These are phyloP conservation scores for Bathynomus jamesi DNA, from an alignment of 1,140 invertebrate genomes.

Conservation along the genomic window DNA sequence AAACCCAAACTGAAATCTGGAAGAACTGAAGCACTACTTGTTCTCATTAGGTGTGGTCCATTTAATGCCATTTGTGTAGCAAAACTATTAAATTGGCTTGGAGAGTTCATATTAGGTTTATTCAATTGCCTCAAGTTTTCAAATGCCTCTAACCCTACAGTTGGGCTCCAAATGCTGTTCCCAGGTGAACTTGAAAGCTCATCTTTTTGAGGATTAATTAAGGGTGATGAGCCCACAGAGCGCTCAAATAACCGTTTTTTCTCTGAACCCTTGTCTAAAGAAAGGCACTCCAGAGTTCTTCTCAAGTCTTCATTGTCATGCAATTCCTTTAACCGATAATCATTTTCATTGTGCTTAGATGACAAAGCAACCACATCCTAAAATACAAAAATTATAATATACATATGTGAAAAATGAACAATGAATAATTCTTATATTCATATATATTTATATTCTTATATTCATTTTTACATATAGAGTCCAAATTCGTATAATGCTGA, in stretches of 20 bases:
- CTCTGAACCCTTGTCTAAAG: background rate
- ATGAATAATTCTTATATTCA: background rate
- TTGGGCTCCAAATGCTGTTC: constrained; percentile 22
- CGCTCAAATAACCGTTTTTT: background rate
- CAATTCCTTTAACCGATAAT: background rate
- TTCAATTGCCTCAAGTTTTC: background rate
- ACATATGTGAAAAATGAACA: constrained; percentile 14
- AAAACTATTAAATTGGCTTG: too few relatives aligned
- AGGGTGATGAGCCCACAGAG: background rate
- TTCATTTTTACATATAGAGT: background rate
- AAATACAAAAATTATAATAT: constrained; percentile 6
- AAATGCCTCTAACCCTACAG: background rate
- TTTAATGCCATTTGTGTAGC: too few relatives aligned
- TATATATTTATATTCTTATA: background rate
- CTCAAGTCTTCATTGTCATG: background rate
- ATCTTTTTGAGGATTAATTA: background rate
- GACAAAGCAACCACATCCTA: background rate
- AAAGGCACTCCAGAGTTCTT: background rate
- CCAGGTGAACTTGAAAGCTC: constrained; percentile 24
- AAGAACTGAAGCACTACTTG: too few relatives aligned
- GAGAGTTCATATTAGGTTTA: background rate
- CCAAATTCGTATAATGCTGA: too few relatives aligned
- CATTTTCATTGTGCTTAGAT: background rate
- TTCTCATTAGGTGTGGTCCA: too few relatives aligned
- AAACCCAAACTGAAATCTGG: background rate